Percentiles rank a stretch among this genome's conserved stretches.
Evolutionary conservation across 2,888 invertebrate genomes (phyloP).

Genomic region (Argyra leucocephala): DNA sequence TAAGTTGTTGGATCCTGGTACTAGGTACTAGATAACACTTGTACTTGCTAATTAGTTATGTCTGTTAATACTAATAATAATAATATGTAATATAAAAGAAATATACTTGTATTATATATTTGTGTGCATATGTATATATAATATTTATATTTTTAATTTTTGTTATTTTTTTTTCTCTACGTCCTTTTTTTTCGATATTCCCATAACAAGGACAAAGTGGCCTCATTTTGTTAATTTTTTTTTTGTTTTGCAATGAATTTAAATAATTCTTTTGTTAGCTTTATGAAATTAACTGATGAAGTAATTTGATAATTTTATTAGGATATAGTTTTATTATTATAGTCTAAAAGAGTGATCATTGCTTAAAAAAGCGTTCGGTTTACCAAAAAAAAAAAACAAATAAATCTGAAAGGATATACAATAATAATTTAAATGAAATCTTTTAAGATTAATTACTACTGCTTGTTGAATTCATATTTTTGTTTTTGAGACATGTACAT

Average conservation of each 20-base stretch:
- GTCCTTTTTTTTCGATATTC: constrained; percentile 22
- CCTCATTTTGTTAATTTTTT: neutral
- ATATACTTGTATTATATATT: constrained; percentile 36
- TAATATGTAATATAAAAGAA: neutral
- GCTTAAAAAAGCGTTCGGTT: too few species aligned
- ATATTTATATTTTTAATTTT: constrained; percentile 15
- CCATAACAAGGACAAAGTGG: constrained; percentile 2
- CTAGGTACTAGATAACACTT: constrained; percentile 42
- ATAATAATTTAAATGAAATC: too few species aligned
- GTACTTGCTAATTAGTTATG: constrained; percentile 40
- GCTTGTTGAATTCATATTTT: too few species aligned
- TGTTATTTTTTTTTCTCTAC: constrained; percentile 16
- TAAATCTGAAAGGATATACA: too few species aligned
- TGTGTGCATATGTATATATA: constrained; percentile 19
- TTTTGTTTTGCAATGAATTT: neutral
- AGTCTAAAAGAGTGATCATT: too few species aligned
- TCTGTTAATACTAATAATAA: constrained; percentile 6
- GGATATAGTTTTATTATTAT: neutral
- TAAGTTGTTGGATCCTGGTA: constrained; percentile 33
- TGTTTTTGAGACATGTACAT: too few species aligned
- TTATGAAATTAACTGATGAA: neutral
- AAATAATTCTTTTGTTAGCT: neutral
- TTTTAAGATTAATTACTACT: too few species aligned
- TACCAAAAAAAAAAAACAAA: too few species aligned
- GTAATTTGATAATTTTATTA: neutral